Evolutionary conservation across 2,113 vertebrate genomes (phyloP).

Genomic region (Acanthisitta chloris): DNA sequence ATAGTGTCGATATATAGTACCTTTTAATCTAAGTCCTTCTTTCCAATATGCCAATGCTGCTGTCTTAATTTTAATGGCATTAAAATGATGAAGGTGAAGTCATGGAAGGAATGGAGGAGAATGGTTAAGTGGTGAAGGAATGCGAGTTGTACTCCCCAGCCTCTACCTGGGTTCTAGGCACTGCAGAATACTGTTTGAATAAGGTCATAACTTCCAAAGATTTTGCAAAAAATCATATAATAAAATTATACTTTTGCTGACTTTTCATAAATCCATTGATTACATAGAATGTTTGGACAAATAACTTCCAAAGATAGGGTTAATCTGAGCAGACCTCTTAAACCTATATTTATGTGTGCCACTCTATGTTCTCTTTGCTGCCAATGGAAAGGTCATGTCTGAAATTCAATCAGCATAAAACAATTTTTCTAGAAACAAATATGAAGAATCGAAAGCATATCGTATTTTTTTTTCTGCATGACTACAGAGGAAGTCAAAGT

Average conservation of each 20-base stretch:
- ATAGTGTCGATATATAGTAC: neutral
- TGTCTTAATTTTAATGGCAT: neutral
- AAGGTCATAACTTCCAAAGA: neutral
- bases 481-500: neutral
- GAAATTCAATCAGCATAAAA: neutral
- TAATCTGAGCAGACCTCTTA: neutral
- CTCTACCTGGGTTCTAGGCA: neutral
- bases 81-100: neutral
- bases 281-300: neutral
- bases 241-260: neutral
- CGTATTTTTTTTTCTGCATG: neutral
- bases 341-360: neutral
- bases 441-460: neutral
- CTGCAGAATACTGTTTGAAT: neutral
- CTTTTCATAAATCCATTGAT: neutral
- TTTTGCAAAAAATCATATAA: neutral
- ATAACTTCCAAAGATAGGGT: neutral
- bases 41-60: neutral
- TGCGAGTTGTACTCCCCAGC: neutral
- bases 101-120: neutral
- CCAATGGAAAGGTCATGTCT: neutral
- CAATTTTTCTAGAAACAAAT: neutral
- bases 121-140: neutral
- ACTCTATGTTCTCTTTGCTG: neutral
- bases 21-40: neutral